phyloP scores from a whole-genome alignment of 1,140 invertebrate genomes.

The Drosophila sp. region DNA sequence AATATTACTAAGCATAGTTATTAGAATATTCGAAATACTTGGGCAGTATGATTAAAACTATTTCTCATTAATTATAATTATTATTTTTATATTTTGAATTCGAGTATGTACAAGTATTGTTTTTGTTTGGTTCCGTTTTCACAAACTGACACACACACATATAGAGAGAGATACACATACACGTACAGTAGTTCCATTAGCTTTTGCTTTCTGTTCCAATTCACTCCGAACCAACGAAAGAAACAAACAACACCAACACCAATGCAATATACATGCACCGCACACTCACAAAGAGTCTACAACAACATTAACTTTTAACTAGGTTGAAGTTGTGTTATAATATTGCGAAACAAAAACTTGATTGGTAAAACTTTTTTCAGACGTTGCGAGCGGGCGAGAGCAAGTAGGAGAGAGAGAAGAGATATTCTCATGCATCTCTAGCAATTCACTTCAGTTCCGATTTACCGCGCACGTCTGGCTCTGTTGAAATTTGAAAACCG shows the following conservation, averaged over 20 bases:
- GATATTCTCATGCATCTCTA: slow-evolving; percentile 55
- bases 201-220: slow-evolving; percentile 50
- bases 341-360: slow-evolving; percentile 82
- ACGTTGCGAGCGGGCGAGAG: slow-evolving; percentile 64
- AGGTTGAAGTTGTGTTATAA: slow-evolving; percentile 81
- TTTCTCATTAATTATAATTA: slow-evolving; percentile 37
- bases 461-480: slow-evolving; percentile 42
- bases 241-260: slow-evolving; percentile 52
- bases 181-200: slow-evolving; percentile 40
- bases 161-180: slow-evolving; percentile 1
- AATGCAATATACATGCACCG: slow-evolving; percentile 50
- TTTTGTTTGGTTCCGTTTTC: slow-evolving; percentile 28
- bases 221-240: slow-evolving; percentile 50
- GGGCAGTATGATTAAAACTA: neutral
- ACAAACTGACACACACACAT: slow-evolving; percentile 14
- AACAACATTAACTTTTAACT: slow-evolving; percentile 79
- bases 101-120: slow-evolving; percentile 14
- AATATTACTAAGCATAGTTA: slow-evolving; percentile 41
- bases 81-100: slow-evolving; percentile 23
- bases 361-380: slow-evolving; percentile 80
- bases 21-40: slow-evolving; percentile 7
- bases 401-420: slow-evolving; percentile 39
- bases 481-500: slow-evolving; percentile 18
- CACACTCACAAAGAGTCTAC: slow-evolving; percentile 71
- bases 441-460: slow-evolving; percentile 32